These are phyloP conservation scores for Phaedon cochleariae DNA, from an alignment of 2,888 invertebrate species.

Conservation along the genomic window DNA sequence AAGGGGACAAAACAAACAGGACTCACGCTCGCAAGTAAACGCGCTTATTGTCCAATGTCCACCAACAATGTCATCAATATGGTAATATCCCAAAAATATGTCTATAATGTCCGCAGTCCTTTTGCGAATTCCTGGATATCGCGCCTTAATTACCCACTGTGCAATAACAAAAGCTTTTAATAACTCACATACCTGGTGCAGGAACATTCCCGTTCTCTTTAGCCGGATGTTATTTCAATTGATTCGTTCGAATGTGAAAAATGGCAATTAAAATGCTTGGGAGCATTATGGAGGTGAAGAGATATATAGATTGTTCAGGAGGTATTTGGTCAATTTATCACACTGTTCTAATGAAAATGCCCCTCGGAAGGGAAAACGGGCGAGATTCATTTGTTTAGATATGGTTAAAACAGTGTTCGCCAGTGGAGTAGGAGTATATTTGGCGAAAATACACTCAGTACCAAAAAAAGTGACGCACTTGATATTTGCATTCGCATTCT, in stretches of 20 bases:
- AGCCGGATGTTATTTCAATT: slow-evolving; percentile 26
- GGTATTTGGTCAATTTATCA: not conserved
- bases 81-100: slow-evolving; percentile 50
- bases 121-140: slow-evolving; percentile 49
- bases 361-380: too few species aligned
- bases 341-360: not conserved
- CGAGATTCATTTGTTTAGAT: too few species aligned
- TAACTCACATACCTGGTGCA: slow-evolving; percentile 53
- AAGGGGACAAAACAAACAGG: slow-evolving; percentile 10
- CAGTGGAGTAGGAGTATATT: too few species aligned
- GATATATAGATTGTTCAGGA: not conserved
- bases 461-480: too few species aligned
- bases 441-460: too few species aligned
- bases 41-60: slow-evolving; percentile 44
- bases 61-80: slow-evolving; percentile 49
- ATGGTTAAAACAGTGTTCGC: too few species aligned
- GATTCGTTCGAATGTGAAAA: slow-evolving; percentile 36
- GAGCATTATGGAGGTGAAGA: not conserved
- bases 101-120: slow-evolving; percentile 48
- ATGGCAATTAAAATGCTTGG: slow-evolving; percentile 40
- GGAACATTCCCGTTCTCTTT: slow-evolving; percentile 39
- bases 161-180: slow-evolving; percentile 53
- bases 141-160: slow-evolving; percentile 55
- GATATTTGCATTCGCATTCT: too few species aligned
- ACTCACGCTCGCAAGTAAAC: slow-evolving; percentile 21